A percentile compares a stretch with the other conserved stretches of the same genome.
Conservation (phyloP, 2,113 vertebrate genomes). For the Typhlomys cinereus region DNA sequence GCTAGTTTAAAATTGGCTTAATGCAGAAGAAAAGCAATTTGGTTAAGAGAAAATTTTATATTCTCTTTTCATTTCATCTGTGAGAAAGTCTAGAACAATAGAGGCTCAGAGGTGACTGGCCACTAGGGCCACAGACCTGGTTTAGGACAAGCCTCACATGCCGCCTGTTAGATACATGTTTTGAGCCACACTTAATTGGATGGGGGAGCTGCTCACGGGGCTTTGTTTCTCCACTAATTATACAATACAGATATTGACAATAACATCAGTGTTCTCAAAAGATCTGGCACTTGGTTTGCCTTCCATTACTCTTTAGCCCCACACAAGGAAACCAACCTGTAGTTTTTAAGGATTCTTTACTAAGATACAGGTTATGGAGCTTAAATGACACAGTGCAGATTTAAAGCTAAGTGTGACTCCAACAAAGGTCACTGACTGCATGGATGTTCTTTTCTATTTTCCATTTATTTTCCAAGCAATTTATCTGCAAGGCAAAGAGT, state of each 20-base stretch:
- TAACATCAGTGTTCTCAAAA: conserved; percentile 45
- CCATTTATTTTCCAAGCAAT: conserved; percentile 41
- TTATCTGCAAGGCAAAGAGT: neutral
- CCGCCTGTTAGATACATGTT: neutral
- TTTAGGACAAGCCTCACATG: neutral
- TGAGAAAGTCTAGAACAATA: neutral
- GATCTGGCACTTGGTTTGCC: neutral
- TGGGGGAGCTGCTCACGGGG: neutral
- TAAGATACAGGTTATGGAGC: conserved; percentile 36
- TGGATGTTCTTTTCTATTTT: conserved; percentile 38
- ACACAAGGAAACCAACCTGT: neutral
- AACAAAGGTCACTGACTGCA: conserved; percentile 65
- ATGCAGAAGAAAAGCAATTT: conserved; percentile 8
- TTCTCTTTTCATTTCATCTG: neutral
- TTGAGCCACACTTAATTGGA: neutral
- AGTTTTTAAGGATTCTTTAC: conserved; percentile 50
- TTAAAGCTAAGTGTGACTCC: conserved; percentile 33
- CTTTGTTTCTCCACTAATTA: neutral
- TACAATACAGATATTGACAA: neutral
- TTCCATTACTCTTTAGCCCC: conserved; percentile 1
- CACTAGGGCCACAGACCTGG: neutral
- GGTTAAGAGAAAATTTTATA: conserved; percentile 9
- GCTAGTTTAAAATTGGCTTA: neutral
- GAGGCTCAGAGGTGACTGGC: neutral
- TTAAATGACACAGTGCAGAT: conserved; percentile 45